phyloP scores from a whole-genome alignment of 1,140 invertebrate species.

The Leptoteleia sp. region DNA sequence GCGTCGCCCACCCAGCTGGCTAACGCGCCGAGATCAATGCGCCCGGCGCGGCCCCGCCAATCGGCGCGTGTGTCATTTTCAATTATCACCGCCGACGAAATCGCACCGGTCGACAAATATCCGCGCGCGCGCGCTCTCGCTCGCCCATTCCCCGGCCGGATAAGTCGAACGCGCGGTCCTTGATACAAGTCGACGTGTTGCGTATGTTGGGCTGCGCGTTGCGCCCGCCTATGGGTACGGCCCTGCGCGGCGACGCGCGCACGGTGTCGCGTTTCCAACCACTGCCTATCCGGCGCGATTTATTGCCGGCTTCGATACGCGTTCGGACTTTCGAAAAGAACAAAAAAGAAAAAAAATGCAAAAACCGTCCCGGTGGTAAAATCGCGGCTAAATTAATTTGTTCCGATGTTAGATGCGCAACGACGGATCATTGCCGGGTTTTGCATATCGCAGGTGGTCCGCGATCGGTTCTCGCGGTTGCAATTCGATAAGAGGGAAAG shows the following conservation, averaged over 20 bases:
- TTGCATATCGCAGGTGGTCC: conserved; percentile 34
- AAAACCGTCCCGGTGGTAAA: too few species aligned
- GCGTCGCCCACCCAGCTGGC: conserved; percentile 61
- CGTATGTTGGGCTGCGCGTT: too few species aligned
- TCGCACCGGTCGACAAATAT: conserved; percentile 59
- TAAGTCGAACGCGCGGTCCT: conserved; percentile 45
- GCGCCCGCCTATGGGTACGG: conserved; percentile 30
- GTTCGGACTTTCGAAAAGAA: conserved; percentile 44
- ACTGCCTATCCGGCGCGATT: conserved; percentile 48
- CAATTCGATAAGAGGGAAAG: not conserved
- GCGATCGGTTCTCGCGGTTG: conserved; percentile 9
- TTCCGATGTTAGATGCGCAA: conserved; percentile 32
- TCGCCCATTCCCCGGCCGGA: conserved; percentile 48
- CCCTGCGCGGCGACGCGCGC: conserved; percentile 20
- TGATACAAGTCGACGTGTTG: conserved; percentile 63
- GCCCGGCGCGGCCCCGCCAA: conserved; percentile 54
- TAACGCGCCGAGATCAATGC: conserved; percentile 70
- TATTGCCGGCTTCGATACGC: conserved; percentile 44
- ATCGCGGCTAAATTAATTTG: conserved; percentile 54
- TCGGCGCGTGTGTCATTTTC: conserved; percentile 74
- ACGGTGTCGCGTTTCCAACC: conserved; percentile 50
- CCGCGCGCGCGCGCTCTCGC: too few species aligned
- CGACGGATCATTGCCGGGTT: conserved; percentile 17
- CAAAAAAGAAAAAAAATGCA: too few species aligned
- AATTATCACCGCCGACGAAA: conserved; percentile 73